Evolutionary conservation across 1,140 invertebrate species (phyloP), one percentile per base, ranked within the genome.

Genomic region (Pachyrhynchus sulphureomaculatus): DNA sequence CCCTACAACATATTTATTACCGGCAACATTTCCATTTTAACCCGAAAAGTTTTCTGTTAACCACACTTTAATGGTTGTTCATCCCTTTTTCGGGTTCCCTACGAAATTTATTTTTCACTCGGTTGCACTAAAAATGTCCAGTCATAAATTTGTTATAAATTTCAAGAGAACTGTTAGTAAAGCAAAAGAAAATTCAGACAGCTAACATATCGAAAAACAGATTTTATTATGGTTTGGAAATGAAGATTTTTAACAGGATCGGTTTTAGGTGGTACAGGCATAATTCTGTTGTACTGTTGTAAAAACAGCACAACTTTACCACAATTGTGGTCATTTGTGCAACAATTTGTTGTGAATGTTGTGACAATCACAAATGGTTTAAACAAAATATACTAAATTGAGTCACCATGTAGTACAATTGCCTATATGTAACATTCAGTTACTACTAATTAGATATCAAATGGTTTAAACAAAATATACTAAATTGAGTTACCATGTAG

Each of bases 101-200:
- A 18, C 15, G 52, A 51, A 60, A 52, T 44, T 42, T 52, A 52
- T 60, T 52, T 60, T 60, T 60, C 57, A 36, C 47, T 17, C 47
- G 37, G 37, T 26, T 60, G 57, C 47, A 52, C 47, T 17, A 32
- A 51, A 60, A 60, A 60, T 24, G 20, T 60, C 57, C 57, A 60
- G 57, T 53, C 57, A 48, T 60, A 60, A 59, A 59, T 49, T 59
- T 37, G 56, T 49, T 51, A 59, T 39, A 59, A 59, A 49, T 59
- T 59, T 23, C 36, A 18, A 29, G 18, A 29, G 36, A 51, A 59
- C 47, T 5, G 17, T 13, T 15, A 49, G 56, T 55, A 42, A 29
- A 55, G 37, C n/a, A 55, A 45, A 55, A 17, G 36, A 5, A 51
- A 34, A 26, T 41, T 55, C 20, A 15, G 33, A 33, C 21, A 12